Conservation (phyloP, 2,113 vertebrate species). For the Odocoileus virginianus region DNA sequence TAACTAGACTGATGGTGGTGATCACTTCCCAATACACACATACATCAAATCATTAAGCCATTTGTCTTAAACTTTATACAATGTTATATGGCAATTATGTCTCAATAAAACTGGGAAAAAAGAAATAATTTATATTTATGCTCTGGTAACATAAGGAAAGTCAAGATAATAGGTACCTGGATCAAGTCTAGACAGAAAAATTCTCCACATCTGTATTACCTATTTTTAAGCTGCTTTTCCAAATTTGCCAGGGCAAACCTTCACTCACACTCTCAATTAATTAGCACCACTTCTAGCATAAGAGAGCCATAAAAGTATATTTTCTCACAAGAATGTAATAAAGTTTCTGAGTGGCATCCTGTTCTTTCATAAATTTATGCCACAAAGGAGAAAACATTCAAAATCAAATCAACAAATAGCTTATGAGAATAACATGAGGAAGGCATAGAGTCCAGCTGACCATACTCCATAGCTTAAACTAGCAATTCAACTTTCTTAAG, state of each 20-base stretch:
- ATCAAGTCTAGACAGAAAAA: neutral
- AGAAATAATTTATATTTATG: neutral
- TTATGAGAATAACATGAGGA: neutral
- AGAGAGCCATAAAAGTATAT: neutral
- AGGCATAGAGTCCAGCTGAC: neutral
- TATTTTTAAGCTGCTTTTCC: neutral
- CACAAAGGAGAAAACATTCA: neutral
- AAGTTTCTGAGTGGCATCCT: neutral
- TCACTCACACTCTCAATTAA: neutral
- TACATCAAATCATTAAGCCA: neutral
- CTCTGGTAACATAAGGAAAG: neutral
- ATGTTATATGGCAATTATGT: neutral
- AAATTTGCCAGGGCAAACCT: neutral
- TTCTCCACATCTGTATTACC: neutral
- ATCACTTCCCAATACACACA: neutral
- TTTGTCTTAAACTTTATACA: neutral
- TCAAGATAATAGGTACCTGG: neutral
- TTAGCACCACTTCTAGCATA: neutral
- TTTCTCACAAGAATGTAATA: neutral
- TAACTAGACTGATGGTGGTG: neutral
- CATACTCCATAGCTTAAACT: neutral
- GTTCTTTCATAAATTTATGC: neutral
- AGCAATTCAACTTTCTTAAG: neutral
- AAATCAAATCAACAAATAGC: conserved; percentile 41
- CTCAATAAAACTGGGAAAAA: neutral